These are phyloP conservation scores for Bolinopsis microptera DNA, from an alignment of 37 sponge, comb jelly and placozoan species.

Conservation along the genomic window DNA sequence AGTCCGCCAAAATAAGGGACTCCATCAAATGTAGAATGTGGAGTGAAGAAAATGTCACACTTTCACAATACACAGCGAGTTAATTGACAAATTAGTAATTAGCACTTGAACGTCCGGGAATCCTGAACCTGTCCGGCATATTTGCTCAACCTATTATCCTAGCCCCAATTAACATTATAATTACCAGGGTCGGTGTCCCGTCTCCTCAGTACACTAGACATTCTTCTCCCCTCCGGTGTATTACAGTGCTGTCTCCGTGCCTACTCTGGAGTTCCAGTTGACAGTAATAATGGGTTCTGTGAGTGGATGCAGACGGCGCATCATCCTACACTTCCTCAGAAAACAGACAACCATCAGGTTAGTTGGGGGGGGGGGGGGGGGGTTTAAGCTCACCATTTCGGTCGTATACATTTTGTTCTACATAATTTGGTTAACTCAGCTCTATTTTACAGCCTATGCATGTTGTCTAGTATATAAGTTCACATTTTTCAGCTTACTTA, in stretches of 20 bases:
- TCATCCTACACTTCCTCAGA: not conserved
- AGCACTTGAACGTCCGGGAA: too few relatives aligned
- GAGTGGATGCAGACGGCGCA: slow-evolving; percentile 23
- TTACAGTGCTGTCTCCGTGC: slow-evolving; percentile 76
- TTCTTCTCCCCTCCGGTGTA: slow-evolving; percentile 83
- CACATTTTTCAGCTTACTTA: too few relatives aligned
- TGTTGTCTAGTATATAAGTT: too few relatives aligned
- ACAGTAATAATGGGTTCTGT: not conserved
- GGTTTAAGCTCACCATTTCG: too few relatives aligned
- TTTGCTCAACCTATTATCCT: too few relatives aligned
- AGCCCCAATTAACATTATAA: too few relatives aligned
- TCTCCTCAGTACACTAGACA: slow-evolving; percentile 79
- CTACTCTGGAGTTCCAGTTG: slow-evolving; percentile 41
- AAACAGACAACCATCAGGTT: not conserved
- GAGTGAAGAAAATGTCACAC: too few relatives aligned
- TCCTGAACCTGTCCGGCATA: too few relatives aligned
- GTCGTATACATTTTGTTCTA: not conserved
- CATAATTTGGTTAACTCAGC: not conserved
- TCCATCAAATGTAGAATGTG: too few relatives aligned
- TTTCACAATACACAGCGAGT: too few relatives aligned
- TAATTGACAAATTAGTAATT: too few relatives aligned
- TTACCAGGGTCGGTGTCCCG: slow-evolving; percentile 79
- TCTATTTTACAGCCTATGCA: not conserved
- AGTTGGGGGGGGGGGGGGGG: slow-evolving; percentile 4
- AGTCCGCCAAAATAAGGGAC: too few relatives aligned